A percentile compares a stretch with the other conserved stretches of the same genome.
phyloP scores from a whole-genome alignment of 2,888 invertebrate species.

The Metalampra italica region DNA sequence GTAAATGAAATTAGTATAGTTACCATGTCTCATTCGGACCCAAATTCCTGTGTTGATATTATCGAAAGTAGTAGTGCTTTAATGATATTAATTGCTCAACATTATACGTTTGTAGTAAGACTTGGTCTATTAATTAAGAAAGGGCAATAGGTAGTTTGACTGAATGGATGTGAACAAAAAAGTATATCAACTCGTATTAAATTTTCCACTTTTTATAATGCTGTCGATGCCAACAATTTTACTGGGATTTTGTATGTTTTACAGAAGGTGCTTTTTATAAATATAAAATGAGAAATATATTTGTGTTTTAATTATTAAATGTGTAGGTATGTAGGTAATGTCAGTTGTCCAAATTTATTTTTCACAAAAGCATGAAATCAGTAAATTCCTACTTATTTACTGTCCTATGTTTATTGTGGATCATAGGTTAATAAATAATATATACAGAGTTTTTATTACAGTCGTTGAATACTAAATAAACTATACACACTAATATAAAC shows the following conservation, averaged over 20 bases:
- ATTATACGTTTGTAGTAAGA: conserved; percentile 28
- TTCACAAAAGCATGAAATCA: too few relatives aligned
- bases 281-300: conserved; percentile 46
- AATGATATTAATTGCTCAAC: conserved; percentile 61
- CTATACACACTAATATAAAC: too few relatives aligned
- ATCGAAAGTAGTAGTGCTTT: conserved; percentile 43
- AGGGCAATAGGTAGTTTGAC: conserved; percentile 38
- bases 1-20: conserved; percentile 48
- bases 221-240: conserved; percentile 65
- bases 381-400: too few relatives aligned
- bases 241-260: conserved; percentile 73
- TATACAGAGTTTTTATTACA: too few relatives aligned
- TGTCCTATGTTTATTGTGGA: too few relatives aligned
- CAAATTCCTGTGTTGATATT: conserved; percentile 30
- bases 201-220: conserved; percentile 64
- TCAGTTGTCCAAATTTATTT: too few relatives aligned
- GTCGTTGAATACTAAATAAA: too few relatives aligned
- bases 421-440: too few relatives aligned
- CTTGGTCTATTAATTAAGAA: conserved; percentile 29
- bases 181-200: conserved; percentile 45
- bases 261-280: conserved; percentile 78
- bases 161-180: conserved; percentile 37
- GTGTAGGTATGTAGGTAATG: too few relatives aligned
- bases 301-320: conserved; percentile 15
- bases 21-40: conserved; percentile 44